These are phyloP conservation scores for Tenualosa ilisha DNA, from an alignment of 2,797 vertebrate genomes.

Conservation along the genomic window DNA sequence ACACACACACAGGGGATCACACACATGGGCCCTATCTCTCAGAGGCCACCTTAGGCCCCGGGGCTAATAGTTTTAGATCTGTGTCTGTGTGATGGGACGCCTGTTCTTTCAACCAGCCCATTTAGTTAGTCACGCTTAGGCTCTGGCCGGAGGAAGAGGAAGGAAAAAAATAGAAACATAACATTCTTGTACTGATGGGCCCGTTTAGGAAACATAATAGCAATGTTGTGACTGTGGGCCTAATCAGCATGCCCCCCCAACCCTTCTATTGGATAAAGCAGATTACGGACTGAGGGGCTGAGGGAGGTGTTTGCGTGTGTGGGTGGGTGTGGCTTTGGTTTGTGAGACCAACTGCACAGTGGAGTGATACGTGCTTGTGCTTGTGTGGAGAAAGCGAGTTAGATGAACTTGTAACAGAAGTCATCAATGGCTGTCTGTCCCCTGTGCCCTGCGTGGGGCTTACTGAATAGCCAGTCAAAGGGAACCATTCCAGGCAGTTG, in stretches of 20 bases:
- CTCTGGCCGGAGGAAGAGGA: neutral
- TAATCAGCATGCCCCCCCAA: neutral
- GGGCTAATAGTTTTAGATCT: conserved; percentile 3
- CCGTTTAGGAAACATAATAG: conserved; percentile 7
- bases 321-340: neutral
- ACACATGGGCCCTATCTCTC: no score
- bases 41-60: neutral
- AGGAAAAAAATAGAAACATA: neutral
- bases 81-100: neutral
- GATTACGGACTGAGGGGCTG: neutral
- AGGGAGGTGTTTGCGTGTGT: neutral
- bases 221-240: neutral
- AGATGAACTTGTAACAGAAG: neutral
- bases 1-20: no score
- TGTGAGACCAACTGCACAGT: neutral
- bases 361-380: neutral
- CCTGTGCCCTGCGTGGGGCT: neutral
- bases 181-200: neutral
- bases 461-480: conserved; percentile 13
- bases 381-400: neutral
- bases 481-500: neutral
- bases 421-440: neutral
- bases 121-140: conserved; percentile 10
- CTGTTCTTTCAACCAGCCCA: conserved; percentile 24
- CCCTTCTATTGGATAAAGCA: neutral